phyloP scores from a whole-genome alignment of 2,888 invertebrate species.

The Sphaerophoria rueppellii region DNA sequence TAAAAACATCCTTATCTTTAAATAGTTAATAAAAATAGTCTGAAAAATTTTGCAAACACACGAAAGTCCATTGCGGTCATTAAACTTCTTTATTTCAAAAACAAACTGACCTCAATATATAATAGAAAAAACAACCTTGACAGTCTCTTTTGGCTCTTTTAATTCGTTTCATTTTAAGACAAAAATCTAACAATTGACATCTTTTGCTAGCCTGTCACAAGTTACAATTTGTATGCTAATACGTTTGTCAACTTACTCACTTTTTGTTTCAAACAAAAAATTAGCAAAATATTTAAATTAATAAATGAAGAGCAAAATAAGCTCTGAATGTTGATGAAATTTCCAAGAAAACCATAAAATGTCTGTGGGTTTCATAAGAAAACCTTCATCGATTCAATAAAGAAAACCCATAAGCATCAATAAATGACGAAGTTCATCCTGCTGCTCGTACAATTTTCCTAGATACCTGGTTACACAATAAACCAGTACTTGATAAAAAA shows the following conservation, averaged over 20 bases:
- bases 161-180: background rate
- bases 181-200: background rate
- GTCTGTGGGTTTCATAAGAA: background rate
- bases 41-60: background rate
- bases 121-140: background rate
- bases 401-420: background rate
- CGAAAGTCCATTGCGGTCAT: background rate
- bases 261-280: background rate
- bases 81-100: slow-evolving; percentile 14
- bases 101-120: background rate
- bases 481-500: slow-evolving; percentile 4
- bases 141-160: background rate
- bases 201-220: slow-evolving; percentile 16
- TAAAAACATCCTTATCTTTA: background rate
- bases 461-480: background rate
- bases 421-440: background rate
- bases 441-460: background rate
- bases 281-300: slow-evolving; percentile 14
- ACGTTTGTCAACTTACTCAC: slow-evolving; percentile 9
- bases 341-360: background rate
- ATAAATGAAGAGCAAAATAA: background rate
- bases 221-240: slow-evolving; percentile 26
- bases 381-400: background rate
- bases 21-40: background rate
- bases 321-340: background rate